Percentiles rank a stretch among this genome's conserved stretches.
phyloP scores from a whole-genome alignment of 1,140 invertebrate genomes.

The Scaptomyza graminum region DNA sequence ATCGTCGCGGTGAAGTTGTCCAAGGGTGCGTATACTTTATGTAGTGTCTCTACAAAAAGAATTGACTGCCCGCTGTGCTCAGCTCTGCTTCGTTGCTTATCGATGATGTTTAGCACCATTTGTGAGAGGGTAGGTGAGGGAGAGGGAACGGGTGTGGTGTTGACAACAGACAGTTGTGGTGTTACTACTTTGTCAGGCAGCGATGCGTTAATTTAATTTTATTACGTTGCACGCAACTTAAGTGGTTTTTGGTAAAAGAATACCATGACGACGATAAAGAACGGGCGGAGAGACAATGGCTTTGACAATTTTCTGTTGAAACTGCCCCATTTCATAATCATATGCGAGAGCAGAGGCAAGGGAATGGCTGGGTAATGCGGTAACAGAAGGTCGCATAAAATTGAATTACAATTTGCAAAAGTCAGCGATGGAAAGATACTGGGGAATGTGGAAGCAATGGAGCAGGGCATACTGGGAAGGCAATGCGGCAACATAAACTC shows the following conservation, averaged over 20 bases:
- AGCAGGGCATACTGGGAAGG: conserved; percentile 5
- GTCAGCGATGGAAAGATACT: not conserved
- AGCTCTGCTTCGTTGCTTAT: conserved; percentile 41
- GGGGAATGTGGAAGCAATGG: not conserved
- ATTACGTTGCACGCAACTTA: conserved; percentile 63
- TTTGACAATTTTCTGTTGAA: conserved; percentile 32
- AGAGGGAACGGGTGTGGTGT: conserved; percentile 16
- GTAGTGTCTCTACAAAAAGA: not conserved
- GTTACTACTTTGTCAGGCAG: conserved; percentile 44
- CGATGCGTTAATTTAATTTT: conserved; percentile 75
- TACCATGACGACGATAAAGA: not conserved
- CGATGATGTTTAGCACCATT: conserved; percentile 55
- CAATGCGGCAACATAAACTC: conserved; percentile 68
- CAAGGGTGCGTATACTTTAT: conserved; percentile 86
- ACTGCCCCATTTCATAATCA: conserved; percentile 69
- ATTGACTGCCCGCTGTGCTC: conserved; percentile 19
- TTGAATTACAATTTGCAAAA: conserved; percentile 69
- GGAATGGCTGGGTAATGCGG: conserved; percentile 40
- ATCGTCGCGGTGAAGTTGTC: conserved; percentile 92
- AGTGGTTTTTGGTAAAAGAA: conserved; percentile 38
- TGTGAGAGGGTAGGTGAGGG: not conserved
- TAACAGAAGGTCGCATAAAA: conserved; percentile 80
- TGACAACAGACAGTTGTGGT: conserved; percentile 34
- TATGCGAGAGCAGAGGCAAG: conserved; percentile 48
- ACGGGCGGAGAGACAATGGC: conserved; percentile 12